Base-by-base conservation (phyloP, 2,888 invertebrate species). In the Pristionchus entomophagus region DNA sequence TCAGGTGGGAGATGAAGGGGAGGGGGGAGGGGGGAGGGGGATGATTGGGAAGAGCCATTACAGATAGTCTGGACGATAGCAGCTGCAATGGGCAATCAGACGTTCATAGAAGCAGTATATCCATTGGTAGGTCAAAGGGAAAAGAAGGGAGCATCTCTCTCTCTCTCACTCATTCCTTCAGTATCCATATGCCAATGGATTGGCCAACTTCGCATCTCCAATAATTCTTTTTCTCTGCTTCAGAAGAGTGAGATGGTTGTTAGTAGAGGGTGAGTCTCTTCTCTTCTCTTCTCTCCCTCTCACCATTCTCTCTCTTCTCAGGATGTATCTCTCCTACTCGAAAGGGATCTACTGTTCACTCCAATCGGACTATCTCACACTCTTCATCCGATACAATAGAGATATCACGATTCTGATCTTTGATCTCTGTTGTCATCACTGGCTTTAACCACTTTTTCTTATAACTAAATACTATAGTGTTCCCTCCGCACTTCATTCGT, bases 101-200 rank as follows among this genome's bases (percentile, higher is more conserved):
- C 65, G 19, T 38, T 69, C 6, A 19, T 69, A 19, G 65, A 69
- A 1, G 65, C 65, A 8, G 65, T 69, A 4, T 69, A 69, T 69
- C 65, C 65, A 35, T 38, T 69, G 65, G 65, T 69, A 69, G 59
- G 59, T 59, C 59, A 59, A 69, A n/a, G n/a, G n/a, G n/a, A n/a
- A n/a, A n/a, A n/a, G n/a, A n/a, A n/a, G n/a, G 32, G 35, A 38
- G 65, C 19, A 69, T 38, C 38, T 10, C 35, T 38, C 5, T 1
- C 29, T 19, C 6, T 12, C 32, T n/a, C n/a, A 4, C 35, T n/a
- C 65, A 38, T 38, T 69, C 4, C 29, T 59, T 1, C 22, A 69
- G 38, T 69, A 69, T 38, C 32, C 65, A 8, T 69, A 69, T 38
- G 65, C 65, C 29, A 69, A 69, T 38, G 65, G 65, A 38, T 38